Percentiles rank a stretch among this genome's conserved stretches.
Conservation (phyloP, 2,797 vertebrate species). For the Atherinosoma microstoma region DNA sequence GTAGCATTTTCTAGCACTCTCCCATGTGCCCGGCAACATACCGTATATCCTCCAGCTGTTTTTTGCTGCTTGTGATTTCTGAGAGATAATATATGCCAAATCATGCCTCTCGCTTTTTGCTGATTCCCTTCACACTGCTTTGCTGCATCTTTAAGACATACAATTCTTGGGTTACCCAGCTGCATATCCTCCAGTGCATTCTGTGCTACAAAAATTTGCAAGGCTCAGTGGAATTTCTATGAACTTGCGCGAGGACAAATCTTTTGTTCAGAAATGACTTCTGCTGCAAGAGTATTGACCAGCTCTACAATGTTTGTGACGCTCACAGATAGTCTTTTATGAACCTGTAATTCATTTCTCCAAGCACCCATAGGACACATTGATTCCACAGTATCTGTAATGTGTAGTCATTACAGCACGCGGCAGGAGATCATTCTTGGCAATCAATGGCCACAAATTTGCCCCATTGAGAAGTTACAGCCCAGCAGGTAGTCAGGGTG, state of each 20-base stretch:
- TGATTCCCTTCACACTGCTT: slow-evolving; percentile 66
- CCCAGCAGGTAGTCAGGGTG: slow-evolving; percentile 66
- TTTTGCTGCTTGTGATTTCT: slow-evolving; percentile 50
- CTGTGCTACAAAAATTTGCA: slow-evolving; percentile 59
- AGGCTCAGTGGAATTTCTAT: slow-evolving; percentile 76
- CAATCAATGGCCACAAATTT: slow-evolving; percentile 81
- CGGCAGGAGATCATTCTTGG: slow-evolving; percentile 77
- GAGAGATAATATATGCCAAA: slow-evolving; percentile 70
- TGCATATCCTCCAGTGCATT: slow-evolving; percentile 65
- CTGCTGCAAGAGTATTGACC: slow-evolving; percentile 75
- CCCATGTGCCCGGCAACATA: slow-evolving; percentile 20
- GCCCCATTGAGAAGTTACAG: slow-evolving; percentile 78
- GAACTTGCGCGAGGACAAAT: slow-evolving; percentile 70
- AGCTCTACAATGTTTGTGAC: slow-evolving; percentile 68
- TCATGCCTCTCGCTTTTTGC: slow-evolving; percentile 66
- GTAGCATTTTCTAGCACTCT: slow-evolving; percentile 20
- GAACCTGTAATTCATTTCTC: slow-evolving; percentile 80
- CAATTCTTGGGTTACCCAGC: slow-evolving; percentile 63
- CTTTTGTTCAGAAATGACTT: slow-evolving; percentile 76
- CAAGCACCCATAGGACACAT: slow-evolving; percentile 76
- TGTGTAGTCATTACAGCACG: slow-evolving; percentile 79
- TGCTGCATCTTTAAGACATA: slow-evolving; percentile 69
- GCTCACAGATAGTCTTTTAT: slow-evolving; percentile 74
- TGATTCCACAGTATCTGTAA: slow-evolving; percentile 79
- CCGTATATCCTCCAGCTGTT: slow-evolving; percentile 22